A percentile compares a stretch with the other conserved stretches of the same genome.
Conservation (phyloP, 2,113 vertebrate species). For the Argyrosomus japonicus region DNA sequence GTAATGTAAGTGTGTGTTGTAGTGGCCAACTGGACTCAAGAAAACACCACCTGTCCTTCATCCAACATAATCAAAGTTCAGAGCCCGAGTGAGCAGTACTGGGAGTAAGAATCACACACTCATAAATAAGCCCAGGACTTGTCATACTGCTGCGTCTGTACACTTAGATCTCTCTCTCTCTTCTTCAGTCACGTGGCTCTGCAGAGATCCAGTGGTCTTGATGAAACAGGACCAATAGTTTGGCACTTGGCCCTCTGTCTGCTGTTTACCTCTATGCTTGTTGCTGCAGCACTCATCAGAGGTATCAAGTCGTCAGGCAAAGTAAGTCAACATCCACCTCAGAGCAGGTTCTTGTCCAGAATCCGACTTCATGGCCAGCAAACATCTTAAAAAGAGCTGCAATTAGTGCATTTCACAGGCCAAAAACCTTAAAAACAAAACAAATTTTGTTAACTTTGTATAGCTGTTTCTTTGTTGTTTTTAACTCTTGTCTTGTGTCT, state of each 20-base stretch:
- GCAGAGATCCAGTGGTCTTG: conserved; percentile 87
- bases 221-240: conserved; percentile 90
- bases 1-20: conserved; percentile 79
- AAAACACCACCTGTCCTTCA: conserved; percentile 69
- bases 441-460: too few relatives aligned
- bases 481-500: conserved; percentile 9
- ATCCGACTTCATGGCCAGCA: not conserved
- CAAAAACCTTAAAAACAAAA: too few relatives aligned
- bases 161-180: conserved; percentile 1
- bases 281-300: conserved; percentile 88
- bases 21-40: conserved; percentile 81
- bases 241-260: conserved; percentile 97
- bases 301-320: conserved; percentile 98
- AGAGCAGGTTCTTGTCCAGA: not conserved
- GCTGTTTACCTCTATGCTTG: conserved; percentile 89
- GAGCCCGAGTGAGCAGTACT: conserved; percentile 93
- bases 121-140: not conserved
- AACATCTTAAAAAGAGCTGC: too few relatives aligned
- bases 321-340: conserved; percentile 78
- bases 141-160: not conserved
- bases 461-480: not conserved
- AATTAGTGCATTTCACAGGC: too few relatives aligned
- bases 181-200: conserved; percentile 86
- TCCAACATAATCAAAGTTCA: conserved; percentile 64
- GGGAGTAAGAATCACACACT: conserved; percentile 89